Evolutionary conservation across 1,140 invertebrate genomes (phyloP).

Genomic region (Ooceraea biroi): DNA sequence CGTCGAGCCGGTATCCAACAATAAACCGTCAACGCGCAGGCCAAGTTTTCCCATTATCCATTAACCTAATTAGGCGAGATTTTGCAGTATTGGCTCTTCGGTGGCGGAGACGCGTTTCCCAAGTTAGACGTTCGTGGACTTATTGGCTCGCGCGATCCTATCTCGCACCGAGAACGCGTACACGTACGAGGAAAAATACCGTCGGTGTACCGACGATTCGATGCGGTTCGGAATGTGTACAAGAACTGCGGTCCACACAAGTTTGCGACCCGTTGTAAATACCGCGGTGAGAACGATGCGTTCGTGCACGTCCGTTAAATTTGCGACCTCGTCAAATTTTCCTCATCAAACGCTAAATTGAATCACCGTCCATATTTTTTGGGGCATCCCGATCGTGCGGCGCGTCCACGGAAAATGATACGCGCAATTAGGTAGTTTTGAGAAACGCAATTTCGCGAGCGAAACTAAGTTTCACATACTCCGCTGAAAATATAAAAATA

Average conservation of each 20-base stretch:
- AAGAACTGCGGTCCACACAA: too few relatives aligned
- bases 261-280: too few relatives aligned
- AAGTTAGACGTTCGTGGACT: slow-evolving; percentile 61
- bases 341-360: too few relatives aligned
- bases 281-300: background rate
- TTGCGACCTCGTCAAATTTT: background rate
- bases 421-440: too few relatives aligned
- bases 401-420: too few relatives aligned
- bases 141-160: slow-evolving; percentile 15
- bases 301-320: too few relatives aligned
- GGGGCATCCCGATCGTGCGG: too few relatives aligned
- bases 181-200: background rate
- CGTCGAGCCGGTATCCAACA: slow-evolving; percentile 76
- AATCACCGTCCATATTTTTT: too few relatives aligned
- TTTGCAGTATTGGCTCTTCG: slow-evolving; percentile 78
- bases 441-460: background rate
- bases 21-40: slow-evolving; percentile 81
- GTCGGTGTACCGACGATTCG: background rate
- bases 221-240: background rate
- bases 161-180: background rate
- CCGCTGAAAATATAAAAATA: slow-evolving; percentile 18
- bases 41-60: slow-evolving; percentile 83
- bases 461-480: background rate
- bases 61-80: slow-evolving; percentile 84
- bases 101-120: slow-evolving; percentile 52